Base-by-base conservation (phyloP, 2,888 invertebrate species). In the Pterostichus madidus region DNA sequence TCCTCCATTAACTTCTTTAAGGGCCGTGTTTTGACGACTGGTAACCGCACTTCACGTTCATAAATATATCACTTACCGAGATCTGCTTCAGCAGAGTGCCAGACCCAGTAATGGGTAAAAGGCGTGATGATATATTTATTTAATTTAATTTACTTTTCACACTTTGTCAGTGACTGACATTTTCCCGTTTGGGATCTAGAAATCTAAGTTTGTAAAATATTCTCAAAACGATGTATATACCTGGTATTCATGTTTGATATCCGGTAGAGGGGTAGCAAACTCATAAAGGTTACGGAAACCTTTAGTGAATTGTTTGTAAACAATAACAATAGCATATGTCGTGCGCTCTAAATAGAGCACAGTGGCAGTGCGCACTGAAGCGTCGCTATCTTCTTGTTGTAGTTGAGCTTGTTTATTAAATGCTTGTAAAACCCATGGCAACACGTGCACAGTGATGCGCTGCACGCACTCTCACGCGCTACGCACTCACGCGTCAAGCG, bases 381-480 rank as follows among this genome's bases (percentile, higher is more conserved):
- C 79, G 32, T 79, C 4, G 49, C 79, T 79, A 79, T 64, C 79
- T 46, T 39, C 64, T 15, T 79, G 64, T 79, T 49, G 49, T 79
- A 76, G 59, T 78, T 77, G 15, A 78, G 78, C 78, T 79, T 79
- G 64, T 79, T 79, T 79, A 79, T 79, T 79, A 79, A 79, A 79
- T 79, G 79, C 61, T 61, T 78, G 61, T 78, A 76, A 78, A 59
- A 78, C 56, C 52, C 39, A 78, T 61, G 56, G 32, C 64, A 59
- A 79, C 64, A 64, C 61, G 79, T 79, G 79, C 79, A 79, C 64
- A 52, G 39, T 53, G 59, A 78, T 79, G 79, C 79, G 64, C 61
- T 64, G 49, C 64, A 61, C 53, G 52, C 56, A 53, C 52, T 32
- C 76, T 7, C 68, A 32, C 61, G n/a, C 35, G 32, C 61, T n/a